phyloP scores from a whole-genome alignment of 2,113 vertebrate genomes.

The Irena cyanogastra region DNA sequence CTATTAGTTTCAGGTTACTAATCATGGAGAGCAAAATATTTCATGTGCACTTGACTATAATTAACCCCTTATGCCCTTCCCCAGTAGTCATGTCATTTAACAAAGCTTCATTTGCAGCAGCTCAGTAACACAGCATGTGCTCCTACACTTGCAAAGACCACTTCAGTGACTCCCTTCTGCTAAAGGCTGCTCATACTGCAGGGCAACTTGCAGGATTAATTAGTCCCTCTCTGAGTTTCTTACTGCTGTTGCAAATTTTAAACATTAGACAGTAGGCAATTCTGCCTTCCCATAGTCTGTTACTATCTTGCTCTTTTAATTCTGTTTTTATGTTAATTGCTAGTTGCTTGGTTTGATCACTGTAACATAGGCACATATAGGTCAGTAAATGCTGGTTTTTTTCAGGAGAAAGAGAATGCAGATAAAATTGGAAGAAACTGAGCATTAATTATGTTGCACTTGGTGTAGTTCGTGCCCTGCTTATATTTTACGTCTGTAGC shows the following conservation, averaged over 20 bases:
- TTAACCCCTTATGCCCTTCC: constrained; percentile 16
- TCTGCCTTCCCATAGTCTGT: background rate
- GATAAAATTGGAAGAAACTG: background rate
- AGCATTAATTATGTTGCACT: background rate
- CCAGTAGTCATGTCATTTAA: background rate
- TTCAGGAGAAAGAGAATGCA: background rate
- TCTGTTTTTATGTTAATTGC: background rate
- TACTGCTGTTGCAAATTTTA: background rate
- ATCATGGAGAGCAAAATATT: constrained; percentile 7
- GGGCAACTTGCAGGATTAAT: background rate
- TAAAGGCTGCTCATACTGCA: background rate
- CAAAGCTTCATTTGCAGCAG: background rate
- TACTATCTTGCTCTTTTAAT: background rate
- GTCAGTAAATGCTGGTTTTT: background rate
- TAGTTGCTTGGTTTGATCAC: background rate
- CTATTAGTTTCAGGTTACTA: constrained; percentile 39
- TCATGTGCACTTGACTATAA: background rate
- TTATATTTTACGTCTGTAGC: background rate
- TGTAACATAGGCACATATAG: background rate
- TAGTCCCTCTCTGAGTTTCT: background rate
- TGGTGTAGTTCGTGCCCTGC: background rate
- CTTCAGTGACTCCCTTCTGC: background rate
- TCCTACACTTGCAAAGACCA: background rate
- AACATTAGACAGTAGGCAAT: background rate
- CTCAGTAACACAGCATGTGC: background rate